Conservation (phyloP, 2,797 vertebrate species). For the Amniataba percoides region DNA sequence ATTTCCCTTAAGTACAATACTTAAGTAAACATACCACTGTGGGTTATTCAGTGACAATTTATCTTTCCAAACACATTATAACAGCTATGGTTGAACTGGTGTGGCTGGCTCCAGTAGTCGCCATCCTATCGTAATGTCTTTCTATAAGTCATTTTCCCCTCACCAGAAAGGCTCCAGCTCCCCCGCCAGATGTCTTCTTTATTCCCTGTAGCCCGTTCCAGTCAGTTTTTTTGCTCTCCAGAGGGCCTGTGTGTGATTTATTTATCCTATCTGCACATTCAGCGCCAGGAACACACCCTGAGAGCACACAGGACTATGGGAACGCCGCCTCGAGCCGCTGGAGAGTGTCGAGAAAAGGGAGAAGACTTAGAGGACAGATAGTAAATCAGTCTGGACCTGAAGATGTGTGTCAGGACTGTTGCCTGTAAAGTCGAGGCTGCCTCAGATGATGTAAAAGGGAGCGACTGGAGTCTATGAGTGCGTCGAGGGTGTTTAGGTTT, state of each 20-base stretch:
- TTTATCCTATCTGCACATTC: slow-evolving; percentile 75
- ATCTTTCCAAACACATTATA: not conserved
- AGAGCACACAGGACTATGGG: slow-evolving; percentile 59
- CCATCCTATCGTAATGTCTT: slow-evolving; percentile 40
- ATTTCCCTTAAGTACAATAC: not conserved
- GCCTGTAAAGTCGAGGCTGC: slow-evolving; percentile 20
- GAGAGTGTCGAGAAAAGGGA: slow-evolving; percentile 44
- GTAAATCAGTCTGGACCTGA: slow-evolving; percentile 58
- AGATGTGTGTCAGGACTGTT: slow-evolving; percentile 47
- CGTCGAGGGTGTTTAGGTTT: slow-evolving; percentile 53
- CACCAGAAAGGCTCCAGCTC: slow-evolving; percentile 47
- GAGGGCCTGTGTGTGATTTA: slow-evolving; percentile 75
- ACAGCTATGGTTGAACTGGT: not conserved
- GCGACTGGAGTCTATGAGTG: slow-evolving; percentile 6
- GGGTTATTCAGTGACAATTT: slow-evolving; percentile 11
- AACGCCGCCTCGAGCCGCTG: slow-evolving; percentile 45
- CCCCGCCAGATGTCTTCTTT: slow-evolving; percentile 77
- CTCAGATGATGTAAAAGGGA: slow-evolving; percentile 25
- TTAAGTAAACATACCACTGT: not conserved
- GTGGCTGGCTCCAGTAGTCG: slow-evolving; percentile 29
- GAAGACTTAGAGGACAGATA: slow-evolving; percentile 44
- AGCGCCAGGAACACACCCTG: slow-evolving; percentile 72
- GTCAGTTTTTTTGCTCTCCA: slow-evolving; percentile 62
- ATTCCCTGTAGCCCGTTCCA: slow-evolving; percentile 63
- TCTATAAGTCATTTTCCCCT: slow-evolving; percentile 50